Evolutionary conservation across 30 jellyfish, hydroid and myxozoan species (phyloP).

Genomic region (Aurelia aurita): DNA sequence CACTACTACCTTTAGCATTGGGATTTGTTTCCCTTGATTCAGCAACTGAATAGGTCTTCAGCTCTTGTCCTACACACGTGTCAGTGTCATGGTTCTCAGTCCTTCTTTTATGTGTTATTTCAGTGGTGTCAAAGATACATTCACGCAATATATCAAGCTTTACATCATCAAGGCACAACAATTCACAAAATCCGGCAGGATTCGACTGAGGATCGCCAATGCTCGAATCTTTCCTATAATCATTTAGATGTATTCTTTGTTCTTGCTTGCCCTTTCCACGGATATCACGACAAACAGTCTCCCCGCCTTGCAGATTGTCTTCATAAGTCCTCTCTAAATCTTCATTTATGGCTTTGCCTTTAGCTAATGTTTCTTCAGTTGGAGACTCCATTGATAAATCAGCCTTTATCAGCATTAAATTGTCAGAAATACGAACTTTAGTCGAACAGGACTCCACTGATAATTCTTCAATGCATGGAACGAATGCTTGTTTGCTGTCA

Average conservation of each 20-base stretch:
- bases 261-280: not conserved
- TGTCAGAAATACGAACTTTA: constrained; percentile 44
- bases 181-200: not conserved
- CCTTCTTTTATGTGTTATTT: not conserved
- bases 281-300: not conserved
- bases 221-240: not conserved
- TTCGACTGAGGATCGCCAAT: not conserved
- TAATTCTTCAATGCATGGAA: constrained; percentile 10
- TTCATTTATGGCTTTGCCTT: not conserved
- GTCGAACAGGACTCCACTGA: not conserved
- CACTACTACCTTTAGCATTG: not conserved
- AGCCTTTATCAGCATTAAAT: constrained; percentile 60
- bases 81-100: not conserved
- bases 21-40: not conserved
- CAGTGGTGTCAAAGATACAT: not conserved
- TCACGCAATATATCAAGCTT: not conserved
- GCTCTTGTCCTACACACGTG: not conserved
- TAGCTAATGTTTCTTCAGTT: not conserved
- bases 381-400: constrained; percentile 29
- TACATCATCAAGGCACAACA: not conserved
- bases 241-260: not conserved
- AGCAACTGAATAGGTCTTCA: constrained; percentile 27
- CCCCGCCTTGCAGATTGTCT: not conserved
- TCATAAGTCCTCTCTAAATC: not conserved
- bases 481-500: too few relatives aligned